A percentile compares a stretch with the other conserved stretches of the same genome.
These are phyloP conservation scores for Pangasius djambal DNA, from an alignment of 2,797 vertebrate species.

Conservation along the genomic window DNA sequence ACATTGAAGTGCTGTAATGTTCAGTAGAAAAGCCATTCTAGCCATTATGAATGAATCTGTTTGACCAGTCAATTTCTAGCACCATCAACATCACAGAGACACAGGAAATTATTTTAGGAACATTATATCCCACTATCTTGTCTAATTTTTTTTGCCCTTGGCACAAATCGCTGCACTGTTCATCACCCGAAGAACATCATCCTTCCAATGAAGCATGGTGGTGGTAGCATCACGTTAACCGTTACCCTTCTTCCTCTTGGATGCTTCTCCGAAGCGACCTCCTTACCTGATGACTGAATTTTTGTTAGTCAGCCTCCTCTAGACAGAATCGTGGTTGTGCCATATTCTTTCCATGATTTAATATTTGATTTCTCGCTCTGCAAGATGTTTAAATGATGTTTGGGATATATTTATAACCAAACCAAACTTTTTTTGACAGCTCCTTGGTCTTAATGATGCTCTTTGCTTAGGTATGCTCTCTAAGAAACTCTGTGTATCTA, in stretches of 20 bases:
- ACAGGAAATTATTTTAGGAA: background rate
- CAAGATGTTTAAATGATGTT: background rate
- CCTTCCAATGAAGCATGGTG: background rate
- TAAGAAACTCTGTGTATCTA: background rate
- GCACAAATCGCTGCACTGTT: background rate
- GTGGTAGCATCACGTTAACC: background rate
- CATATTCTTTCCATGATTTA: background rate
- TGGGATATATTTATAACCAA: background rate
- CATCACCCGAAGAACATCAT: background rate
- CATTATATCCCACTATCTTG: background rate
- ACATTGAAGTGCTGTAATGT: no score
- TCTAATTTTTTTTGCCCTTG: background rate
- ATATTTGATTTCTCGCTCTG: background rate
- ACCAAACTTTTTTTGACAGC: background rate
- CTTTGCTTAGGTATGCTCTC: background rate
- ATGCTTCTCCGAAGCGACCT: background rate
- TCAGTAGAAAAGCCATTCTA: no score
- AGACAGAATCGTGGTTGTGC: background rate
- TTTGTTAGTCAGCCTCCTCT: background rate
- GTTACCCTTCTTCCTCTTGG: background rate
- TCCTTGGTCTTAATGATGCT: background rate
- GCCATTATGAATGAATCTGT: background rate
- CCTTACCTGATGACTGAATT: background rate
- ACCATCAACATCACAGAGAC: background rate
- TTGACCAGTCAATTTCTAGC: background rate